phyloP scores from a whole-genome alignment of 2,797 vertebrate genomes.

The Sphenodon punctatus region DNA sequence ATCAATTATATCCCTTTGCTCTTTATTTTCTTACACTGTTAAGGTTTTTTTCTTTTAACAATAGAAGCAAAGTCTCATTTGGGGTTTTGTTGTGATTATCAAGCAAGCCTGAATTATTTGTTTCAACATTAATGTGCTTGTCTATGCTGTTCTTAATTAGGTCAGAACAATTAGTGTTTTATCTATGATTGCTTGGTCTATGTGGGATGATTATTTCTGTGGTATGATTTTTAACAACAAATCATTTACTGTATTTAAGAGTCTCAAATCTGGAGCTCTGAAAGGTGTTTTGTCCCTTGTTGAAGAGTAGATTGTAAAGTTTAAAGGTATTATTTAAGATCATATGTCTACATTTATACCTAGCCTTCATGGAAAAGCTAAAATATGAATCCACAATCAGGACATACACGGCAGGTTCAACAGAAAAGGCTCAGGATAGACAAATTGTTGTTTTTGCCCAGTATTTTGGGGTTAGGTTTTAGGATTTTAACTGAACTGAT shows the following conservation, averaged over 20 bases:
- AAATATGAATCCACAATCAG: too few relatives aligned
- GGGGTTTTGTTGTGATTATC: neutral
- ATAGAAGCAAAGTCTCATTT: neutral
- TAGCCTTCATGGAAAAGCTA: neutral
- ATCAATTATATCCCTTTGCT: neutral
- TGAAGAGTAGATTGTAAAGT: neutral
- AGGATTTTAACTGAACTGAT: neutral
- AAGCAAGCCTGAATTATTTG: neutral
- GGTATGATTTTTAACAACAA: neutral
- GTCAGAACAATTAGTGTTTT: neutral
- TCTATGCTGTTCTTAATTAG: neutral
- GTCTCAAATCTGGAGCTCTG: neutral
- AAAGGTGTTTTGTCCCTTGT: neutral
- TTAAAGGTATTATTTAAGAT: neutral
- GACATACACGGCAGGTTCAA: neutral
- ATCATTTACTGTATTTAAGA: neutral
- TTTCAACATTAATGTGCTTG: neutral
- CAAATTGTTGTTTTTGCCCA: too few relatives aligned
- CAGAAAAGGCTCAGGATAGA: too few relatives aligned
- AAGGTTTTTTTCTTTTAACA: neutral
- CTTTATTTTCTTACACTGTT: neutral
- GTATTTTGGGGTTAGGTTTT: neutral
- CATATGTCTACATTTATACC: neutral
- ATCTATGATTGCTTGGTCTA: neutral
- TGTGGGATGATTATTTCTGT: neutral